Base-by-base conservation (phyloP, 2,888 invertebrate species). In the Microplitis manilae region DNA sequence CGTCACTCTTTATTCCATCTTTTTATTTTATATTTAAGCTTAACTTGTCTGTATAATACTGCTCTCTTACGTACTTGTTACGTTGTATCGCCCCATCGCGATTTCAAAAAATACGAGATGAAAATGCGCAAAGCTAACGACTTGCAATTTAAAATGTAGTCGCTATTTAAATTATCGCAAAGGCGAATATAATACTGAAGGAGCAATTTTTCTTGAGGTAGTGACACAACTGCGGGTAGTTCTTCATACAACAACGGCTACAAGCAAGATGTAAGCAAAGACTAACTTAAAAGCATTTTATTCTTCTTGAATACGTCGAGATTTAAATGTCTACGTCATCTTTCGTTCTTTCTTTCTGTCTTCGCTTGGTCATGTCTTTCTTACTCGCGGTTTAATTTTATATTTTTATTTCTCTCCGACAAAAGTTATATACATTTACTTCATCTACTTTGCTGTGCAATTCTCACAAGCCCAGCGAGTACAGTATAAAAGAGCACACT, bases 111-210 rank as follows among this genome's bases (percentile, higher is more conserved):
- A 9, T 9, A 41, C 87, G 87, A 89, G 91, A 92, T 91, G 91
- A 92, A 92, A 92, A 92, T 92, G 91, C 91, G 91, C 91, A 91
- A 91, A 91, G 91, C 87, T 91, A 91, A 91, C 91, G 91, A 91
- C 90, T 91, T 90, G 90, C 91, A 91, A 92, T 92, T 92, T 91
- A 91, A 91, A 91, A 90, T 90, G 91, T 91, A 91, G 91, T 90
- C 81, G 79, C 81, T 83, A 82, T 83, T 85, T 84, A 82, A 82
- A 82, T 80, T 81, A 75, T 81, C 77, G 67, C 76, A 67, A 50
- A 62, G 15, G 20, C 60, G 17, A 59, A 38, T 68, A 62, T 70
- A 20, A 30, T 30, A 13, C 17, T 9, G 50, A 8, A 50, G 50
- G 50, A 50, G 50, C 50, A 9, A 13, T 50, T 50, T 50, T 50